A percentile compares a stretch with the other conserved stretches of the same genome.
These are phyloP conservation scores for Plagiodera versicolora DNA, from an alignment of 2,888 invertebrate species.

Conservation along the genomic window DNA sequence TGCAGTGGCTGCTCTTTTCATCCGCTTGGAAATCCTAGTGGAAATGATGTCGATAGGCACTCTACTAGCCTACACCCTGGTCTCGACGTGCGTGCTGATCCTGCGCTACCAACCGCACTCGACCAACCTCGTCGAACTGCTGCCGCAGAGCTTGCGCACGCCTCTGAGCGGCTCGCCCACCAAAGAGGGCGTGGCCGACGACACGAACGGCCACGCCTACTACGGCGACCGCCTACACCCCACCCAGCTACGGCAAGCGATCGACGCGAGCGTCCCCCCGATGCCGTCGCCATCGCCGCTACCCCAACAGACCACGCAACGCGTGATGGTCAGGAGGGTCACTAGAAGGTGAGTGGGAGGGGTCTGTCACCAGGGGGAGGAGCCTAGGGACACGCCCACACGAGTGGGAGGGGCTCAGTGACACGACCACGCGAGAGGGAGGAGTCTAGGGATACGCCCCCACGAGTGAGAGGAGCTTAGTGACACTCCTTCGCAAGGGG, in stretches of 20 bases:
- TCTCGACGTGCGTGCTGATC: conserved; percentile 88
- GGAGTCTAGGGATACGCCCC: too few relatives aligned
- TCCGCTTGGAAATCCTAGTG: conserved; percentile 84
- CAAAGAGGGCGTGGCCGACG: conserved; percentile 47
- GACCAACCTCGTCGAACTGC: conserved; percentile 81
- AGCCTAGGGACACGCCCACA: too few relatives aligned
- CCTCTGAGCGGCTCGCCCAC: conserved; percentile 70
- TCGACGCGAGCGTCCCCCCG: conserved; percentile 55
- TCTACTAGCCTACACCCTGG: conserved; percentile 86
- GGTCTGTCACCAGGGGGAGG: too few relatives aligned
- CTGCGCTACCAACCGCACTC: conserved; percentile 89
- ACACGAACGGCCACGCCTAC: conserved; percentile 51
- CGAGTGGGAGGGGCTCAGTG: too few relatives aligned
- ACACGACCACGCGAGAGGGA: too few relatives aligned
- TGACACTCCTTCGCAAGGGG: too few relatives aligned
- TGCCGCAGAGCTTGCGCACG: conserved; percentile 83
- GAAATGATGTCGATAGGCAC: conserved; percentile 98
- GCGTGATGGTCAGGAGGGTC: conserved; percentile 68
- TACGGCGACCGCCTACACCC: conserved; percentile 62
- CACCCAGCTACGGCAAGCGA: conserved; percentile 58
- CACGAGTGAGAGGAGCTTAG: too few relatives aligned
- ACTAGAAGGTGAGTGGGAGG: conserved; percentile 68
- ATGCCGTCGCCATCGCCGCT: conserved; percentile 49
- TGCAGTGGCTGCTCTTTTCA: conserved; percentile 77
- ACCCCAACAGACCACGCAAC: conserved; percentile 56